Percentiles rank a stretch among this genome's conserved stretches.
Conservation (phyloP, 2,113 vertebrate species). For the Nothocercus nigrocapillus region DNA sequence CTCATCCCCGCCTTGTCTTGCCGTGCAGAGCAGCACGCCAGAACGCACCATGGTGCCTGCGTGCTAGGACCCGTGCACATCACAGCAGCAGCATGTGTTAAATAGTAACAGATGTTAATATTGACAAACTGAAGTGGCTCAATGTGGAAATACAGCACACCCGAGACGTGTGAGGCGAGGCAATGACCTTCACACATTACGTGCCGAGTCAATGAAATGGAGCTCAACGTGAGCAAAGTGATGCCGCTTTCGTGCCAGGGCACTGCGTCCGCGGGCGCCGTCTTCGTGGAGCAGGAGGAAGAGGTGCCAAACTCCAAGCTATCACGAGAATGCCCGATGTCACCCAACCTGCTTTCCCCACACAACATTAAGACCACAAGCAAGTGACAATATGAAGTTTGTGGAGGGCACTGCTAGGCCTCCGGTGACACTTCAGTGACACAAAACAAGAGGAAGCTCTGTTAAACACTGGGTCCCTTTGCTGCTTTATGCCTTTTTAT, state of each 20-base stretch:
- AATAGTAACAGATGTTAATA: slow-evolving; percentile 71
- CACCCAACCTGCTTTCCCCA: neutral
- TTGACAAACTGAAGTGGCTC: slow-evolving; percentile 67
- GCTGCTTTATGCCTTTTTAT: neutral
- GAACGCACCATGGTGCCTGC: neutral
- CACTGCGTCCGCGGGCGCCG: rapidly evolving
- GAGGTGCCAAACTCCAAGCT: neutral
- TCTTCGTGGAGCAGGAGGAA: rapidly evolving
- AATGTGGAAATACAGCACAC: slow-evolving; percentile 62
- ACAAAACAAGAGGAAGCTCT: neutral
- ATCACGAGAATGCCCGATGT: neutral
- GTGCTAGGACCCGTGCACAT: neutral
- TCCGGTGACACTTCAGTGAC: neutral
- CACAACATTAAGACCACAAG: neutral
- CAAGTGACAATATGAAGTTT: rapidly evolving
- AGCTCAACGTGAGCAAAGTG: rapidly evolving
- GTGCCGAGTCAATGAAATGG: slow-evolving; percentile 3
- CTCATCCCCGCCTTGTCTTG: neutral
- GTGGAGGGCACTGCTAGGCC: neutral
- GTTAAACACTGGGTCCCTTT: neutral
- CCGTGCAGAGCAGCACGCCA: rapidly evolving
- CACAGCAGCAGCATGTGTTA: slow-evolving; percentile 59
- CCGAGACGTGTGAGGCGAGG: slow-evolving; percentile 58
- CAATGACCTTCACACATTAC: slow-evolving; percentile 48
- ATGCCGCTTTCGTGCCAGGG: rapidly evolving